A percentile compares a stretch with the other conserved stretches of the same genome.
Conservation (phyloP, 2,113 vertebrate species). For the Phyllostomus hastatus region DNA sequence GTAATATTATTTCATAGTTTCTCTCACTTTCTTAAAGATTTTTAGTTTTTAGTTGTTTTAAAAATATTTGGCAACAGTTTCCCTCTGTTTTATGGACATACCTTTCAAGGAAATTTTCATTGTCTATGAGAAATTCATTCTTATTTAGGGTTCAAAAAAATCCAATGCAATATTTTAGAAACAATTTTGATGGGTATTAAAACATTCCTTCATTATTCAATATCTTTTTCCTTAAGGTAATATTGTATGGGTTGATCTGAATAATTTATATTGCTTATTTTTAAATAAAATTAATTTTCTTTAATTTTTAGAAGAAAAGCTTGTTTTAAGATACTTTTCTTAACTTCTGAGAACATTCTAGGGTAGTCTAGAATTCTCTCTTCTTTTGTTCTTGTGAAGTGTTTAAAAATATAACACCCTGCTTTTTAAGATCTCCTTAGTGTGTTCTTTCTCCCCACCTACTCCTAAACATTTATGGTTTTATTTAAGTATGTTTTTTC, state of each 20-base stretch:
- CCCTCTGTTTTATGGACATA: not conserved
- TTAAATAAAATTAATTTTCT: not conserved
- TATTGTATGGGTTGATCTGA: not conserved
- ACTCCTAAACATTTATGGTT: not conserved
- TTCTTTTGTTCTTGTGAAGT: not conserved
- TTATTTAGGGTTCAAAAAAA: not conserved
- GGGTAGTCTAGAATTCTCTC: not conserved
- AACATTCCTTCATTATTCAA: not conserved
- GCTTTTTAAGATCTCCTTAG: not conserved
- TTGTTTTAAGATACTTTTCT: not conserved
- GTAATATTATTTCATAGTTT: not conserved
- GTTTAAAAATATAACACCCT: not conserved
- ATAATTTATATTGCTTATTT: not conserved
- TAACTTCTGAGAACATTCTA: not conserved
- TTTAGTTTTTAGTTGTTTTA: not conserved
- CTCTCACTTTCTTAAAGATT: not conserved
- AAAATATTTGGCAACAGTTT: not conserved
- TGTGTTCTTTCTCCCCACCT: not conserved
- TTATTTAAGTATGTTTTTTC: not conserved
- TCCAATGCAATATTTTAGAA: too few species aligned
- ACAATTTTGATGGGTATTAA: not conserved
- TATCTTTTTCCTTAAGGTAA: not conserved
- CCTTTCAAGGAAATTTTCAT: not conserved
- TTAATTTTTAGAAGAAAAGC: not conserved
- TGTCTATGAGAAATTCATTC: not conserved